A percentile compares a stretch with the other conserved stretches of the same genome.
These are phyloP conservation scores for Tortricodes alternella DNA, from an alignment of 2,888 invertebrate genomes.

Conservation along the genomic window DNA sequence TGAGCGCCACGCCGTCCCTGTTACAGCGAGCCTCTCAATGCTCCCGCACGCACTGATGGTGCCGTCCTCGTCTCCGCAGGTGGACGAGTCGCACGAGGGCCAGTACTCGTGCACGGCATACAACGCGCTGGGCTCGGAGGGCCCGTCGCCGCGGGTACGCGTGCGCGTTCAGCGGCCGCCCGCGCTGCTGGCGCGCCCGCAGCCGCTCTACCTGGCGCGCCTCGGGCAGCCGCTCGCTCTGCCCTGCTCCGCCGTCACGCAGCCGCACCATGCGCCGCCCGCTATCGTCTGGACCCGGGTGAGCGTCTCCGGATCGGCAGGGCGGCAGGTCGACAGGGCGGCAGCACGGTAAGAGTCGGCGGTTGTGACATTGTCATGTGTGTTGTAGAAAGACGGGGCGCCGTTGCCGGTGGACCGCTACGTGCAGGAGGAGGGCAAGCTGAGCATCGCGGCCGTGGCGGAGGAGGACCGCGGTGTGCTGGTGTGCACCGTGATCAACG, in stretches of 20 bases:
- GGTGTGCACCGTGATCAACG: constrained; percentile 92
- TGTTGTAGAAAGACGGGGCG: constrained; percentile 87
- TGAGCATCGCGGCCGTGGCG: constrained; percentile 91
- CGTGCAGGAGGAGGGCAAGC: constrained; percentile 87
- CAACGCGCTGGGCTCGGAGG: constrained; percentile 93
- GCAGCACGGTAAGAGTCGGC: constrained; percentile 41
- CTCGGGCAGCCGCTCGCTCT: constrained; percentile 90
- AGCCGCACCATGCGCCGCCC: constrained; percentile 51
- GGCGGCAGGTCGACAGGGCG: too few relatives aligned
- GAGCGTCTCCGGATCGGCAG: too few relatives aligned
- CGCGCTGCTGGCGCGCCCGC: constrained; percentile 90
- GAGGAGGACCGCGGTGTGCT: constrained; percentile 94
- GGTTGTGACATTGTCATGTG: too few relatives aligned
- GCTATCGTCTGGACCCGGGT: constrained; percentile 52
- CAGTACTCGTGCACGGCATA: constrained; percentile 96
- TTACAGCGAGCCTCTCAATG: background rate
- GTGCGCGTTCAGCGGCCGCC: constrained; percentile 94
- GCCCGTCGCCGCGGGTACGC: constrained; percentile 91
- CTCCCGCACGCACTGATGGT: background rate
- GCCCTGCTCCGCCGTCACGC: constrained; percentile 90
- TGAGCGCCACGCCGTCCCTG: too few relatives aligned
- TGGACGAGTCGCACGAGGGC: constrained; percentile 93
- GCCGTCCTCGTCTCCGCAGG: constrained; percentile 65
- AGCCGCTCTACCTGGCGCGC: constrained; percentile 91
- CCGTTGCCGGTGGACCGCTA: constrained; percentile 87